A percentile compares a stretch with the other conserved stretches of the same genome.
Conservation (phyloP, 2,888 invertebrate genomes). For the Melanophora roralis region DNA sequence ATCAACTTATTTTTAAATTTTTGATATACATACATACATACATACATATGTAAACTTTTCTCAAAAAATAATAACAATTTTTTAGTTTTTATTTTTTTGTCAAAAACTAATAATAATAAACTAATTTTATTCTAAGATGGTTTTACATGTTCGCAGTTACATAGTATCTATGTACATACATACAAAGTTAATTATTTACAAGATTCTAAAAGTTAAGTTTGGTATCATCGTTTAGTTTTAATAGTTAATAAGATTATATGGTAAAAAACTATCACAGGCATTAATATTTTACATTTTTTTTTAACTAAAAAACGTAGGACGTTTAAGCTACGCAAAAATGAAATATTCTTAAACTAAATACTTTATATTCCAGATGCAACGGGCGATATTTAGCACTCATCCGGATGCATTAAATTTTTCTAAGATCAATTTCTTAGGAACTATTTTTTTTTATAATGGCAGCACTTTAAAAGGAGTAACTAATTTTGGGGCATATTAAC, state of each 20-base stretch:
- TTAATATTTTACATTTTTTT: slow-evolving; percentile 37
- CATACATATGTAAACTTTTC: not conserved
- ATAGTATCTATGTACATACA: no score
- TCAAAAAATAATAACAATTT: no score
- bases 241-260: slow-evolving; percentile 8
- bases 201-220: not conserved
- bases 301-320: no score
- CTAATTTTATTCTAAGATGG: no score
- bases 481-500: slow-evolving; percentile 82
- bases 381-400: slow-evolving; percentile 7
- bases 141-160: no score
- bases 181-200: no score
- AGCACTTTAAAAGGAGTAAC: slow-evolving; percentile 8
- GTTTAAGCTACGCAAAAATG: no score
- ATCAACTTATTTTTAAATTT: no score
- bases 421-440: slow-evolving; percentile 40
- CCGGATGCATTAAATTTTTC: not conserved
- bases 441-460: not conserved
- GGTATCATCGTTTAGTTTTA: not conserved
- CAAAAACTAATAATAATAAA: no score
- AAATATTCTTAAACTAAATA: not conserved
- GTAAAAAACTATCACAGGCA: slow-evolving; percentile 72
- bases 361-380: slow-evolving; percentile 22
- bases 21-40: not conserved
- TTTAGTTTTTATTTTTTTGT: no score